Evolutionary conservation across 2,888 invertebrate species (phyloP), one percentile per base, ranked within the genome.

Genomic region (Troides helena): DNA sequence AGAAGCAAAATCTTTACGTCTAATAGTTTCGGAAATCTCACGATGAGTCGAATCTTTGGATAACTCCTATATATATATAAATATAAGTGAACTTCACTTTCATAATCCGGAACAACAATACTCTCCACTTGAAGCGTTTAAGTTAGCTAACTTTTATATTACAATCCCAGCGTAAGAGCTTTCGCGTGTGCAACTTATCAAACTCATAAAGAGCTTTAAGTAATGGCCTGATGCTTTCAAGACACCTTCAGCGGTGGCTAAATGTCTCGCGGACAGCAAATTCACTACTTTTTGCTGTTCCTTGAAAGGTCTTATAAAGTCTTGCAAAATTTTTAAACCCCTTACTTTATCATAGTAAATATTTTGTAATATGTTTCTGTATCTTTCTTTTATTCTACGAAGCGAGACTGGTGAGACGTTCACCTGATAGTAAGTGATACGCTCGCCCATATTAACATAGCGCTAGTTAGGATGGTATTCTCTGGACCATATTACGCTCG

Each of bases 201-300:
- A 30, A 61, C 50, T 50, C 66, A 36, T 53, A 66, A 53, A 66
- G 50, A 61, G 25, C 62, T 62, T 50, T 23, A 53, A 39, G 56
- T 62, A 67, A 67, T 57, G 25, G 56, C 57, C 57, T 62, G 57
- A 62, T 57, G 62, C 62, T 62, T 61, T 62, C 61, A 67, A 67
- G 61, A 61, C 39, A 65, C 65, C 21, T 43, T 65, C 58, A 58
- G 43, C 53, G 10, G 39, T 14, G 50, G 17, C 4, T 66, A 14
- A 66, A 53, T 5, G 67, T 50, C 46, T 43, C 50, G 30, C n/a
- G 60, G 36, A 18, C 18, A 36, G 50, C 14, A 60, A 23, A 57
- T 21, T 57, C 14, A 30, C 60, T 60, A 18, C 21, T 23, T 59
- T 60, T 43, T 53, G 60, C 60, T 46, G 17, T 50, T 59, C 50